Evolutionary conservation across 1,140 invertebrate species (phyloP), one percentile per base, ranked within the genome.

Genomic region (Drosophila ironensis): DNA sequence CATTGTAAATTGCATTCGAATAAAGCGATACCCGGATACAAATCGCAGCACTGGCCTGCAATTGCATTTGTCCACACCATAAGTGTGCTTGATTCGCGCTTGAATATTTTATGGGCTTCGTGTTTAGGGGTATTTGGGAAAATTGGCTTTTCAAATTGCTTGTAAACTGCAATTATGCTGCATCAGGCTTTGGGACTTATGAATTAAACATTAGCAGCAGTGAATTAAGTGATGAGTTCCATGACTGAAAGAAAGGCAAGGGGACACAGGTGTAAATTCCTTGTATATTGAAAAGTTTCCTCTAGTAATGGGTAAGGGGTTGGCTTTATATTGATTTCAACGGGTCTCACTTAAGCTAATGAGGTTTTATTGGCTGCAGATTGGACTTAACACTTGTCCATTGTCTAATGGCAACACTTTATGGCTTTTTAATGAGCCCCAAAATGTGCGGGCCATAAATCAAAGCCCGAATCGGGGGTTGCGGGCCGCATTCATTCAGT

Each of bases 381-480:
- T 25, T 19, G 40, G 35, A 12, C 38, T 14, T 50, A 38, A 28
- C 28, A 37, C 53, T 20, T 37, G 27, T 19, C 40, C 28, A 40
- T 66, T 45, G 53, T 52, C 41, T 38, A 69, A 59, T 51, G 51
- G 61, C 16, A 37, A 27, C 12, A 59, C 35, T 74, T 78, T 78
- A 84, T 84, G 64, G 64, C 57, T 73, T 78, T 70, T 64, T 77
- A 82, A 82, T 82, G 78, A 81, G 53, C 51, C 35, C 51, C 63
- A 44, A 60, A 72, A 44, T 72, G 28, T 61, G 28, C 57, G 37
- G 56, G 48, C 50, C 51, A 76, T 82, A 81, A 82, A 81, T 82
- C 72, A 82, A 56, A 68, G 42, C 12, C 40, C 17, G 8, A 14
- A 17, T n/a, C 45, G 6, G 30, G 40, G 51, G 60, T 59, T 35